Conservation (phyloP, 2,888 invertebrate species). For the Stratiomys singularior region DNA sequence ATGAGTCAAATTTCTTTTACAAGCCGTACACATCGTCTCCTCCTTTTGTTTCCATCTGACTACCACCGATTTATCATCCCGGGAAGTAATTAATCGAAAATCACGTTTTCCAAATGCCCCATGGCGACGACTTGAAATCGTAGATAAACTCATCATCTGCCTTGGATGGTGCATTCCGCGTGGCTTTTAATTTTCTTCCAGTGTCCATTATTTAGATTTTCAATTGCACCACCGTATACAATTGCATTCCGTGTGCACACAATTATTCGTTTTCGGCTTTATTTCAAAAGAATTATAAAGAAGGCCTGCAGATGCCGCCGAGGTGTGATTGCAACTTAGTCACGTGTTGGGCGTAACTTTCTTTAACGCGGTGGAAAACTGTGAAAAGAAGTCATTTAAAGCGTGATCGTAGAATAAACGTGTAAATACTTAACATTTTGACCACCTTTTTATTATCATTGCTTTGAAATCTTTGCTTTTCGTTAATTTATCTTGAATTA, state of each 20-base stretch:
- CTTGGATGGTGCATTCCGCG: not conserved
- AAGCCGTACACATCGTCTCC: not conserved
- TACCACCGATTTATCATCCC: not conserved
- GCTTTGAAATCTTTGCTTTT: too few species aligned
- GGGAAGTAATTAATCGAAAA: constrained; percentile 25
- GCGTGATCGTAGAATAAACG: not conserved
- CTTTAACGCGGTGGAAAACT: not conserved
- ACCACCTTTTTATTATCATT: too few species aligned
- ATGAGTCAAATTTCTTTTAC: not conserved
- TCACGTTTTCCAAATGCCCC: constrained; percentile 23
- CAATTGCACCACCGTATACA: constrained; percentile 6
- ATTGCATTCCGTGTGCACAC: not conserved
- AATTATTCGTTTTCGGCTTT: constrained; percentile 9
- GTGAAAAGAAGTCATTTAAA: constrained; percentile 6
- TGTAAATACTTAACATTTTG: not conserved
- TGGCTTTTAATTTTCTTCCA: not conserved
- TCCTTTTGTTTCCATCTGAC: not conserved
- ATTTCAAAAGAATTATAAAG: constrained; percentile 17
- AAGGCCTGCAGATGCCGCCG: not conserved
- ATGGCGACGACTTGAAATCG: not conserved
- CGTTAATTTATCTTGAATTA: too few species aligned
- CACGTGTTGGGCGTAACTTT: constrained; percentile 18
- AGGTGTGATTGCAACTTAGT: not conserved
- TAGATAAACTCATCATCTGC: not conserved
- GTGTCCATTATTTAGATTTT: constrained; percentile 28